Conservation (phyloP, 2,888 invertebrate genomes). For the Rotaria socialis region DNA sequence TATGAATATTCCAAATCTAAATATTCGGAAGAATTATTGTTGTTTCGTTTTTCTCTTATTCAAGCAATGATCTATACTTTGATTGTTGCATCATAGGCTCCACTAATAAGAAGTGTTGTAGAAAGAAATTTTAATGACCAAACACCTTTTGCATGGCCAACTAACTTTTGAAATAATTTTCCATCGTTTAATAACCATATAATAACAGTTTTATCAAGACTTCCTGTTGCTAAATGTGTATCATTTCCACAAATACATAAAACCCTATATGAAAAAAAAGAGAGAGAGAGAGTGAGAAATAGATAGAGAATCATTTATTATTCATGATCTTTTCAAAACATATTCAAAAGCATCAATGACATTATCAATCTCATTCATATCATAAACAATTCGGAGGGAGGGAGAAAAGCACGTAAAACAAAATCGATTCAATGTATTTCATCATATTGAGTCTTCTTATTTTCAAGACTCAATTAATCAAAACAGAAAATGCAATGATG, state of each 20-base stretch:
- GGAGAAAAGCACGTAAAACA: not conserved
- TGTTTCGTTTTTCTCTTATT: not conserved
- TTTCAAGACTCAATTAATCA: not conserved
- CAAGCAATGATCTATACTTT: conserved; percentile 49
- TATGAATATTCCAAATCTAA: conserved; percentile 55
- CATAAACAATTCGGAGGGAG: not conserved
- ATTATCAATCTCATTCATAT: not conserved
- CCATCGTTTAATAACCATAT: conserved; percentile 54
- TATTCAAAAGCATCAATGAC: not conserved
- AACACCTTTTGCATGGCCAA: conserved; percentile 54
- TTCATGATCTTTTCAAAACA: not conserved
- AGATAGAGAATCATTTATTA: not conserved
- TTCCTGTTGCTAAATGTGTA: conserved; percentile 53
- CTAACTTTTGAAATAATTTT: conserved; percentile 51
- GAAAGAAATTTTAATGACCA: conserved; percentile 57
- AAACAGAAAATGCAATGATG: not conserved
- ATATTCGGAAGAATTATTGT: not conserved
- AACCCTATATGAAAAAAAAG: conserved; percentile 50
- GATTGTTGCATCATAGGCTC: conserved; percentile 55
- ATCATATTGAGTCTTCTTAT: not conserved
- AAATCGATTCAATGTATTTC: not conserved
- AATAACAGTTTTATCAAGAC: conserved; percentile 53
- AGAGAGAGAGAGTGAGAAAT: not conserved
- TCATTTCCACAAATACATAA: conserved; percentile 52
- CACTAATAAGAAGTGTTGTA: conserved; percentile 53